These are phyloP conservation scores for Rhynchomys soricoides DNA, from an alignment of 2,113 vertebrate genomes.

Conservation along the genomic window DNA sequence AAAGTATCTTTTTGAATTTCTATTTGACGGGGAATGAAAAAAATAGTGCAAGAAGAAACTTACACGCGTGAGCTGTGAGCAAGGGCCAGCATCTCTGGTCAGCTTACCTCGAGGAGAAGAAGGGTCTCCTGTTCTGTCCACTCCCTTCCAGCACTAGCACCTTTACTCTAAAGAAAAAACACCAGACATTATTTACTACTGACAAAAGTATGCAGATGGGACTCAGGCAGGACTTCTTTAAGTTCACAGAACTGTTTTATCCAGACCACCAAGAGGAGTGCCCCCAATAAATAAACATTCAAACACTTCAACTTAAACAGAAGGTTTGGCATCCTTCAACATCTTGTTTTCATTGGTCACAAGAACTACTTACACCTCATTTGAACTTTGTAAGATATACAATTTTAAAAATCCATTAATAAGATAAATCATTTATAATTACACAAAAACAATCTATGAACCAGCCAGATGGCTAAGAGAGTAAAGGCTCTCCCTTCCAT, in stretches of 20 bases:
- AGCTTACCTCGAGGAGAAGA: slow-evolving; percentile 94
- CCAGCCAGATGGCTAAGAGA: background rate
- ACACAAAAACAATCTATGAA: background rate
- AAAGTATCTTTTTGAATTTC: background rate
- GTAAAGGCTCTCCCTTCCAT: background rate
- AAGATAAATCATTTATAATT: background rate
- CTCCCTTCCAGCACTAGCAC: slow-evolving; percentile 91
- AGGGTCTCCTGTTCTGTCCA: slow-evolving; percentile 99
- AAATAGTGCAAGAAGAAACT: background rate
- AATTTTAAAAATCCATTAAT: background rate
- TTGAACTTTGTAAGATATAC: background rate
- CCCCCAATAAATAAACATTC: background rate
- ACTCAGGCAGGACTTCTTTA: background rate
- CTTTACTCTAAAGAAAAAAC: slow-evolving; percentile 90
- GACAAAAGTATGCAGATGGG: background rate
- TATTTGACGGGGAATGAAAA: background rate
- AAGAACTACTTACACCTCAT: too few species aligned
- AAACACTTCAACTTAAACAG: background rate
- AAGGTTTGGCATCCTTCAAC: background rate
- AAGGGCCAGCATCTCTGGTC: fast-evolving
- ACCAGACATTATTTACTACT: background rate
- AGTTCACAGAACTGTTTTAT: background rate
- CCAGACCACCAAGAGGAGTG: background rate
- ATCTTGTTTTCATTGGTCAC: background rate
- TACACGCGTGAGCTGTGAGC: too few species aligned